Percentiles rank a stretch among this genome's conserved stretches.
Evolutionary conservation across 2,797 vertebrate genomes (phyloP).

Genomic region (Lates japonicus): DNA sequence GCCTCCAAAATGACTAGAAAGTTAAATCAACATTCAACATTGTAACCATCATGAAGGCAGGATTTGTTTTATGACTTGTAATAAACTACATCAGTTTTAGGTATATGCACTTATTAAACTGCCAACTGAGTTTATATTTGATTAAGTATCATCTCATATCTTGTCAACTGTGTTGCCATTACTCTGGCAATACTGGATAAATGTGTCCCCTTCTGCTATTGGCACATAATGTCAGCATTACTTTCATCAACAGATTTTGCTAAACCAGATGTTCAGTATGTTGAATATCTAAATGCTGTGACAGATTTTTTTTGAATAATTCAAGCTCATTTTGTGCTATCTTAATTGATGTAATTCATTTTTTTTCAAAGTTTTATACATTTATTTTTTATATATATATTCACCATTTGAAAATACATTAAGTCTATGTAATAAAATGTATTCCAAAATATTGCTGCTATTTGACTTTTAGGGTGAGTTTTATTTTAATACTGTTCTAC

Average conservation of each 20-base stretch:
- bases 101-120: not conserved
- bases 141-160: not conserved
- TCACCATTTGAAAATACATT: slow-evolving; percentile 24
- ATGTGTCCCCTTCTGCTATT: not conserved
- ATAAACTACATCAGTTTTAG: not conserved
- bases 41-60: not conserved
- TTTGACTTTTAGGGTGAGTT: not conserved
- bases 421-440: slow-evolving; percentile 56
- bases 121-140: not conserved
- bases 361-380: slow-evolving; percentile 49
- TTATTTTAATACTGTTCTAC: not conserved
- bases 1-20: not conserved
- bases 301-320: not conserved
- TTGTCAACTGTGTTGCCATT: slow-evolving; percentile 2
- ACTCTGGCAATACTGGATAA: not conserved
- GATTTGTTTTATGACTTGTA: not conserved
- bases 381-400: slow-evolving; percentile 37
- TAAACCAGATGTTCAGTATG: slow-evolving; percentile 12
- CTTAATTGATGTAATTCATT: slow-evolving; percentile 9
- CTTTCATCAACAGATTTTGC: slow-evolving; percentile 2
- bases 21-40: not conserved
- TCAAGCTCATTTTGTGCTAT: slow-evolving; percentile 31
- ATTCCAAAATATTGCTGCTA: slow-evolving; percentile 6
- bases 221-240: not conserved
- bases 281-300: slow-evolving; percentile 47